Evolutionary conservation across 1,140 invertebrate genomes (phyloP).

Genomic region (Ylistrum balloti): DNA sequence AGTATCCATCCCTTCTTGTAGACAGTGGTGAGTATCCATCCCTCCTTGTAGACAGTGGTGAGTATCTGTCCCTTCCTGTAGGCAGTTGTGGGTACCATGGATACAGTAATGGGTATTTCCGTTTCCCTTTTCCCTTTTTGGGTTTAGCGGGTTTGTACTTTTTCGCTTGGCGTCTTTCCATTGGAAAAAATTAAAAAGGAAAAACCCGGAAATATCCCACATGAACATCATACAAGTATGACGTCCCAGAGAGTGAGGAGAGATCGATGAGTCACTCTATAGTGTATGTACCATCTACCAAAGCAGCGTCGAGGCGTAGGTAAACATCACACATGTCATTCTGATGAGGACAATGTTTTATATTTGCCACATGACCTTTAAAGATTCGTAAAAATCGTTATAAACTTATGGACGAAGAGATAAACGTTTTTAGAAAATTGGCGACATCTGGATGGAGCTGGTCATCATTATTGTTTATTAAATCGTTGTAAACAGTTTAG

Average conservation of each 20-base stretch:
- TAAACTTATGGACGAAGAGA: background rate
- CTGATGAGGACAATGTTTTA: background rate
- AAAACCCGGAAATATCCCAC: too few species aligned
- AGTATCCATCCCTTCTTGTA: too few species aligned
- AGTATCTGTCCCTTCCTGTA: too few species aligned
- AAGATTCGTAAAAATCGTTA: constrained; percentile 11
- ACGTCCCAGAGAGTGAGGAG: background rate
- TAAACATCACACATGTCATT: background rate
- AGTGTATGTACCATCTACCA: background rate
- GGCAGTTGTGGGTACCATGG: too few species aligned
- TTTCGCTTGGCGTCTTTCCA: too few species aligned
- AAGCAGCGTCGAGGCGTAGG: background rate
- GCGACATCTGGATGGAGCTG: background rate
- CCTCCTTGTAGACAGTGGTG: too few species aligned
- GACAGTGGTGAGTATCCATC: too few species aligned
- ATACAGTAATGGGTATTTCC: too few species aligned
- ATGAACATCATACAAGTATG: background rate
- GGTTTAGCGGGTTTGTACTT: too few species aligned
- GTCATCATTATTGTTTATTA: background rate
- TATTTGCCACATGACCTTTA: background rate
- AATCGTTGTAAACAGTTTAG: too few species aligned
- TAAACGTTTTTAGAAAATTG: background rate
- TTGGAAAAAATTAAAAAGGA: too few species aligned
- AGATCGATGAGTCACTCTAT: background rate
- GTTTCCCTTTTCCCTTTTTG: too few species aligned